Evolutionary conservation across 2,113 vertebrate genomes (phyloP), one percentile per base, ranked within the genome.

Genomic region (Planiliza haematocheilus): DNA sequence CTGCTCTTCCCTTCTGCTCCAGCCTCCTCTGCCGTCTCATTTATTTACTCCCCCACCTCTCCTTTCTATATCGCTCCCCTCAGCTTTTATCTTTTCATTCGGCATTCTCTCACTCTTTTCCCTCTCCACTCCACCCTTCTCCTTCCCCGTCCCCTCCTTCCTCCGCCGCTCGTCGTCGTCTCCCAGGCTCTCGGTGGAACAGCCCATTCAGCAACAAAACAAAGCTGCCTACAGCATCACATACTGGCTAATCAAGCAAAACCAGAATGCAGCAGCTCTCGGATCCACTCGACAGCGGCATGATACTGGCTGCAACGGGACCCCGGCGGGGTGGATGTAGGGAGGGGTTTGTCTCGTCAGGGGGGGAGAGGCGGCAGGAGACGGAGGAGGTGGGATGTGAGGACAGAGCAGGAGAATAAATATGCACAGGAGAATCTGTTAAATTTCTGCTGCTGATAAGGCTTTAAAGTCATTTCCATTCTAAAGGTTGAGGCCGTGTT

Each of bases 211-310:
- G 75, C 77, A 85, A 85, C 85, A 81, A 93, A 92, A 90, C 88
- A 91, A 92, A 92, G 90, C 88, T 79, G 86, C 92, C 90, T 77
- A 49, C 68, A 90, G 91, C 90, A 82, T 89, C 88, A 76, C 85
- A 87, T 75, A 58, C 79, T 74, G 76, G 76, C 86, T 90, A 91
- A 93, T 90, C 92, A 92, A 88, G 88, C 88, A 86, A 66, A 83
- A 84, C 85, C 87, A 92, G 76, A 82, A 83, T 83, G 83, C 80
- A 77, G 78, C 82, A 87, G 66, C 75, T 38, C 79, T 91, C 70
- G 64, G 73, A 78, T 77, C 82, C 72, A 62, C 85, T 81, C 72
- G 79, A 52, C 74, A 45, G 58, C 58, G 55, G 39, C 61, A 67
- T 68, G 82, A 85, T 76, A 65, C 76, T 2, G 41, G 66, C 59